Conservation (phyloP, 2,888 invertebrate genomes). For the Xylota sylvarum region DNA sequence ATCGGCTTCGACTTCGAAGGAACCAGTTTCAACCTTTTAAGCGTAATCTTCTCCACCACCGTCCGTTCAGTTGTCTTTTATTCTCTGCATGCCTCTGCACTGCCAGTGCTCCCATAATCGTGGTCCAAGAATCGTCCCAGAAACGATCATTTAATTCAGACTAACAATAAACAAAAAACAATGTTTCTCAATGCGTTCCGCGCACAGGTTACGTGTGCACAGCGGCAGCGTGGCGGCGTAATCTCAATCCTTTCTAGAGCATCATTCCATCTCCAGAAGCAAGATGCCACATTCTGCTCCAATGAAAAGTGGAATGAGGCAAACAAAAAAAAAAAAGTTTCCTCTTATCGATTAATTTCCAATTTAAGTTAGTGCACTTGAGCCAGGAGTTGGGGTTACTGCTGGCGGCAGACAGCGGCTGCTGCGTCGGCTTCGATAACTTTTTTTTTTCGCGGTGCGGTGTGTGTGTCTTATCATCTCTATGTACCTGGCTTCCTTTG, state of each 20-base stretch:
- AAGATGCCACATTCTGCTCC: constrained; percentile 51
- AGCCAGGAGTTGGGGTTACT: constrained; percentile 43
- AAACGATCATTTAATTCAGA: constrained; percentile 75
- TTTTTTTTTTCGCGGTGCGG: constrained; percentile 22
- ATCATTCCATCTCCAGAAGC: constrained; percentile 69
- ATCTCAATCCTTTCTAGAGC: constrained; percentile 73
- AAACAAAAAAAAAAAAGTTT: constrained; percentile 24
- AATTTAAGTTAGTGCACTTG: constrained; percentile 75
- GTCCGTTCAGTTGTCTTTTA: neutral
- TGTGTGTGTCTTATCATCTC: constrained; percentile 59
- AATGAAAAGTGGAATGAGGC: constrained; percentile 5
- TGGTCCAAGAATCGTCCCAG: constrained; percentile 43
- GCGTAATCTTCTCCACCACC: constrained; percentile 37
- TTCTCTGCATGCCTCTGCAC: neutral
- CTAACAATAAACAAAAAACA: constrained; percentile 65
- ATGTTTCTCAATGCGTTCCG: constrained; percentile 46
- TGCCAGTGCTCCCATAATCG: constrained; percentile 40
- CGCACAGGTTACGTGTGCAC: constrained; percentile 51
- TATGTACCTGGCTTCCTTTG: constrained; percentile 35
- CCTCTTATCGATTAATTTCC: constrained; percentile 76
- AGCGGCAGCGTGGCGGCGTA: constrained; percentile 39
- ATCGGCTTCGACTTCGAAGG: constrained; percentile 61
- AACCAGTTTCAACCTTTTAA: constrained; percentile 66
- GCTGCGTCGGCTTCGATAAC: constrained; percentile 55
- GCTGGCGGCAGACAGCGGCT: constrained; percentile 58